These are phyloP conservation scores for Aradophagus sp. DNA, from an alignment of 1,140 invertebrate genomes.

Conservation along the genomic window DNA sequence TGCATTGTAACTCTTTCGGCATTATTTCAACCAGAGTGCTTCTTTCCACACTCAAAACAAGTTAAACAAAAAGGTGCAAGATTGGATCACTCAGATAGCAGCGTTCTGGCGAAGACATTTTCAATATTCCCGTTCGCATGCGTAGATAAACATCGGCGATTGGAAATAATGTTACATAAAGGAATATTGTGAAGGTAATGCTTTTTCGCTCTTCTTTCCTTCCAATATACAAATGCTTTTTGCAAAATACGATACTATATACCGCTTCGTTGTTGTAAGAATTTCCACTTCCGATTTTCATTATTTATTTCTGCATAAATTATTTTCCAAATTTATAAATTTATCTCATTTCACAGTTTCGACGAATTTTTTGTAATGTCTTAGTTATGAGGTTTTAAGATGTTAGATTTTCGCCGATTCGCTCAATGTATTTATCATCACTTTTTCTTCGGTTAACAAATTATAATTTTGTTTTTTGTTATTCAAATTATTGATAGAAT, in stretches of 20 bases:
- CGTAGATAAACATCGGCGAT: constrained; percentile 18
- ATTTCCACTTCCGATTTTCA: too few relatives aligned
- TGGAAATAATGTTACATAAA: constrained; percentile 14
- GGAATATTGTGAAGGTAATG: neutral
- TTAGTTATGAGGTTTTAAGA: too few relatives aligned
- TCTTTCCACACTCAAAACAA: constrained; percentile 39
- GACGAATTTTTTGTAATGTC: too few relatives aligned
- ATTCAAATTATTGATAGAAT: too few relatives aligned
- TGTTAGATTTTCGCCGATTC: too few relatives aligned
- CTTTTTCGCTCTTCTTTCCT: neutral
- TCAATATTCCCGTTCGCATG: constrained; percentile 8
- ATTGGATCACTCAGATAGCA: constrained; percentile 29
- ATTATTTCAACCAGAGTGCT: constrained; percentile 40
- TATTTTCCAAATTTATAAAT: too few relatives aligned
- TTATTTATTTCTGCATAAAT: too few relatives aligned
- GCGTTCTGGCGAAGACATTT: constrained; percentile 20
- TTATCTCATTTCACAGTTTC: too few relatives aligned
- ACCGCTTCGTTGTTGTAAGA: too few relatives aligned
- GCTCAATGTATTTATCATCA: too few relatives aligned
- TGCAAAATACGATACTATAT: neutral
- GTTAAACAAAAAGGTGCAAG: constrained; percentile 40
- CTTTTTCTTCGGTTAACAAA: too few relatives aligned
- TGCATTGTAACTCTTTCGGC: constrained; percentile 53
- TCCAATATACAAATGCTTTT: neutral
- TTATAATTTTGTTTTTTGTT: too few relatives aligned